Evolutionary conservation across 2,888 invertebrate species (phyloP), one percentile per base, ranked within the genome.

Genomic region (Cancer borealis): DNA sequence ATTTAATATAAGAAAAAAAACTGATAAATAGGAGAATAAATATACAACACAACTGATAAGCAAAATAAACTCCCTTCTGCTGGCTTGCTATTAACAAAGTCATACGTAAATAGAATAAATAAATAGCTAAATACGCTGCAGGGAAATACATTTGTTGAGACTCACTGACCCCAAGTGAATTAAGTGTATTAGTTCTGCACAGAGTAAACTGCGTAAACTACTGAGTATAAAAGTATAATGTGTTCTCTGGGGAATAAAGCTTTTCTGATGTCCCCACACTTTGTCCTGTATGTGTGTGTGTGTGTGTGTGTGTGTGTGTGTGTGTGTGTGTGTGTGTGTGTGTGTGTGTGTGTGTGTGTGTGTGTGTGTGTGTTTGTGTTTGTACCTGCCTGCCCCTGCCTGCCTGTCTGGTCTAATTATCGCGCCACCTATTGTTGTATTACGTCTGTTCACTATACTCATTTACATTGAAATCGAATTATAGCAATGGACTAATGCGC

Each of bases 281-380:
- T 66, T 66, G 66, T 66, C 66, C n/a, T 3, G 21, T n/a, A n/a
- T 66, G 66, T 66, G 66, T 66, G 66, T 66, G 66, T 66, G 66
- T 66, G 66, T 66, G 66, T 66, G 66, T 66, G 66, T 66, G 66
- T 66, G 66, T 66, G 66, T 66, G 66, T 66, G 66, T 66, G 66
- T 21, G 66, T 66, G 66, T 66, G 66, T 21, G 66, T 66, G 66
- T 66, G 66, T 21, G 66, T 66, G 79, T 79, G 79, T 30, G 79
- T 79, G 79, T 79, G 79, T 30, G 79, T 79, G 79, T 79, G 79
- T 30, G 79, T 10, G 79, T 30, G 79, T 30, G 30, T 2, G 79
- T 30, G 79, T 30, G 66, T 2, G 66, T n/a, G 66, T n/a, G 66
- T 66, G 66, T 14, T 3, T 66, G 54, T 54, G 54, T 54, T 8